A percentile compares a stretch with the other conserved stretches of the same genome.
These are phyloP conservation scores for Thysanoteuthis rhombus DNA, from an alignment of 2,888 invertebrate species.

Conservation along the genomic window DNA sequence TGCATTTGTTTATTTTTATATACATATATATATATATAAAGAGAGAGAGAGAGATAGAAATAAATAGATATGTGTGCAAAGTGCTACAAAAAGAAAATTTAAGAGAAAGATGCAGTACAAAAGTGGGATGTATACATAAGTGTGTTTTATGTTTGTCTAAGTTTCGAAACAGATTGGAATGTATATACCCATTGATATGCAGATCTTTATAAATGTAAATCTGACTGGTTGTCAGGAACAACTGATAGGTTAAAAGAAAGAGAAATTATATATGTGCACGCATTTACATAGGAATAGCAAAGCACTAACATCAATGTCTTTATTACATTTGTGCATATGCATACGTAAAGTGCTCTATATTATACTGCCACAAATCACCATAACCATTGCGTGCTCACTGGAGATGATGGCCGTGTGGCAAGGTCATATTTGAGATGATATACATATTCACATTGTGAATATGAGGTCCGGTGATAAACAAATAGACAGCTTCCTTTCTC, in stretches of 20 bases:
- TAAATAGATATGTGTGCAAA: too few relatives aligned
- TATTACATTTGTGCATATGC: neutral
- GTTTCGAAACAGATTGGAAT: neutral
- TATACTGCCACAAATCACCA: constrained; percentile 12
- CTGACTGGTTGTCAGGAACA: neutral
- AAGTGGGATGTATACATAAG: neutral
- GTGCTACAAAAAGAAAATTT: too few relatives aligned
- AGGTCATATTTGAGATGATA: neutral
- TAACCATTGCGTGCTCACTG: neutral
- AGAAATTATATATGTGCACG: neutral
- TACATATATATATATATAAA: too few relatives aligned
- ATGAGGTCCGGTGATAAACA: neutral
- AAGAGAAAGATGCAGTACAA: too few relatives aligned
- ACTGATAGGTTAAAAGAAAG: neutral
- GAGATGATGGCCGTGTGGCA: neutral
- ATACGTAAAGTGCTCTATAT: neutral
- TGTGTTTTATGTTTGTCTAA: neutral
- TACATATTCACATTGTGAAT: constrained; percentile 12
- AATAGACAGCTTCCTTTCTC: neutral
- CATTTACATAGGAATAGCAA: neutral
- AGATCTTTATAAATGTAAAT: neutral
- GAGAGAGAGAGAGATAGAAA: too few relatives aligned
- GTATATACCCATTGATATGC: neutral
- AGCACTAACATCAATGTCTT: neutral
- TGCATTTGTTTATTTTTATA: too few relatives aligned